Conservation (phyloP, 2,888 invertebrate species). For the Lasioglossum figueresi region DNA sequence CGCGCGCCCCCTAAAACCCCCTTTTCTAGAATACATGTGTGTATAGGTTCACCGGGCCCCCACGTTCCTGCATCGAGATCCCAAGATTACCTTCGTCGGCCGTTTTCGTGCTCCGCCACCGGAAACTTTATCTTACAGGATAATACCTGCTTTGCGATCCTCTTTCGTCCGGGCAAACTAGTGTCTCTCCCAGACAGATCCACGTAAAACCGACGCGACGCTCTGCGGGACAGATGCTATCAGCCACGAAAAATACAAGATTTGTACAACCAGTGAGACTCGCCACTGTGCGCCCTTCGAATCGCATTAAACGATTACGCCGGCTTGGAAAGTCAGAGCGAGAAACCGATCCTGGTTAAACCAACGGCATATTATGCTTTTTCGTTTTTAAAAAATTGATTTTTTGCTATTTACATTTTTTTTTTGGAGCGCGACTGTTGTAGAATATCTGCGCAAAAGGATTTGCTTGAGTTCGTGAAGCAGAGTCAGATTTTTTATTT, state of each 20-base stretch:
- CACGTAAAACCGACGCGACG: constrained; percentile 47
- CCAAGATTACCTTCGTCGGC: constrained; percentile 63
- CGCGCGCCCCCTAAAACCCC: neutral
- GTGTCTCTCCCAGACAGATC: constrained; percentile 35
- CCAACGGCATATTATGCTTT: neutral
- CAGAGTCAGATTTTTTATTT: too few relatives aligned
- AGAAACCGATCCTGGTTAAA: neutral
- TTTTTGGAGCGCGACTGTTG: neutral
- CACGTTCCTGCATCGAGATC: constrained; percentile 60
- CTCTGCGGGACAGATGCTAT: constrained; percentile 43
- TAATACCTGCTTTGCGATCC: constrained; percentile 66
- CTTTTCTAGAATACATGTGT: neutral
- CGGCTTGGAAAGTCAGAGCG: neutral
- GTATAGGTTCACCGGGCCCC: constrained; percentile 55
- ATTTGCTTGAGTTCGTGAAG: too few relatives aligned
- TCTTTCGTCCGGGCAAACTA: constrained; percentile 58
- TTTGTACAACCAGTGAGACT: constrained; percentile 14
- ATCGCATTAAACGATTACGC: constrained; percentile 7
- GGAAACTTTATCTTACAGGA: constrained; percentile 75
- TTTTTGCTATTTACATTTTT: neutral
- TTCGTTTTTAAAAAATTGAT: neutral
- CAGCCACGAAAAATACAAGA: constrained; percentile 38
- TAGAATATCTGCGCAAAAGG: neutral
- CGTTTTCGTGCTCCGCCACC: constrained; percentile 66
- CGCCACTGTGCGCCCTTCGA: constrained; percentile 1